Base-by-base conservation (phyloP, 2,888 invertebrate genomes). In the Toxonevra muliebris region DNA sequence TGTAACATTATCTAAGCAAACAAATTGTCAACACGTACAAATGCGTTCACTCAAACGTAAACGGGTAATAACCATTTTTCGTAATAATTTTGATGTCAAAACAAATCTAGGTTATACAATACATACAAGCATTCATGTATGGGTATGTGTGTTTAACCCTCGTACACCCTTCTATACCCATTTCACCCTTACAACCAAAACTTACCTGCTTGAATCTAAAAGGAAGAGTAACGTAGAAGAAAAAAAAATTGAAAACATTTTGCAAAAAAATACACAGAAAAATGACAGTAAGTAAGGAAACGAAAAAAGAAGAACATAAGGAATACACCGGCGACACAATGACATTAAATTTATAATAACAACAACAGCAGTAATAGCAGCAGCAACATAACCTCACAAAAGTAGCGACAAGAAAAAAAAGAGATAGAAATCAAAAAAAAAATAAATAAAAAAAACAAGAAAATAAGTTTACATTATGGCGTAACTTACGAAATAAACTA, bases 1-100 rank as follows among this genome's bases (percentile, higher is more conserved):
- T 41, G 63, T 42, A 74, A 72, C 77, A 78, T 79, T 79, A 79
- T 79, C 77, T 77, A 75, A 79, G 76, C 75, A 76, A 80, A 79
- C 78, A 81, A 81, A 81, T 81, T 81, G 77, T 79, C 80, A 80
- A 79, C 81, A 81, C 82, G 81, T 81, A 80, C 79, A 76, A 80
- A 80, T 80, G 77, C 80, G 79, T 79, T 81, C 80, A 79, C 76
- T 81, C 81, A 81, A 81, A 81, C 77, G 77, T 80, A 81, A 81
- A 81, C 81, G 81, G 79, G 82, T 80, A 81, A 81, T 81, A 81
- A 81, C 76, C 79, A 80, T 81, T 80, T 81, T 70, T 65, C 65
- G 68, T 65, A 68, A 70, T 79, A 80, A 79, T 81, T 78, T 77
- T 76, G 30, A 75, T 79, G 80, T 81, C 80, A 79, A 75, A 79